phyloP scores from a whole-genome alignment of 2,113 vertebrate genomes.

The Crotalus viridis region DNA sequence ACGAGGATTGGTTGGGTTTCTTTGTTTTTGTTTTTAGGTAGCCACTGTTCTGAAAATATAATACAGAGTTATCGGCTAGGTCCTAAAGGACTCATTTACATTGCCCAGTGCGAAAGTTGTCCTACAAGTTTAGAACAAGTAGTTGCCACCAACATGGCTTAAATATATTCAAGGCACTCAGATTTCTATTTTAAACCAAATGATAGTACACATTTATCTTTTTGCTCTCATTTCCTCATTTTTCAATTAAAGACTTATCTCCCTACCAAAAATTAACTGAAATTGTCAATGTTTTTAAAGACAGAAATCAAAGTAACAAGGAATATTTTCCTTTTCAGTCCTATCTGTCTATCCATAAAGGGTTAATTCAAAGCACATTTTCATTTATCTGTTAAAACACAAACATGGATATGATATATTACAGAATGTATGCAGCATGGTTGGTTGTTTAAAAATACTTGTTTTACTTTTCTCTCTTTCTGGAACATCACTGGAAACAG shows the following conservation, averaged over 20 bases:
- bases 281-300: constrained; percentile 81
- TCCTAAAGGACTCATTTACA: constrained; percentile 64
- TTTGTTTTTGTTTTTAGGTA: constrained; percentile 74
- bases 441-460: constrained; percentile 63
- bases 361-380: constrained; percentile 83
- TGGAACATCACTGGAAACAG: constrained; percentile 92
- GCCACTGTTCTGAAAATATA: constrained; percentile 76
- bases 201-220: constrained; percentile 84
- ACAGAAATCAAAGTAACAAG: constrained; percentile 77
- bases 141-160: constrained; percentile 87
- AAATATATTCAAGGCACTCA: constrained; percentile 96
- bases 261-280: constrained; percentile 73
- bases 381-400: constrained; percentile 89
- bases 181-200: constrained; percentile 77
- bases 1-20: constrained; percentile 80
- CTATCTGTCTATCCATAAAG: constrained; percentile 84
- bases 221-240: constrained; percentile 68
- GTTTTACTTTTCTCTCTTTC: constrained; percentile 59
- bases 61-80: constrained; percentile 62
- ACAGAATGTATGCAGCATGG: constrained; percentile 97
- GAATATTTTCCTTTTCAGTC: constrained; percentile 72
- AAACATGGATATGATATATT: constrained; percentile 99
- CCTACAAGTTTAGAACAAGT: constrained; percentile 82
- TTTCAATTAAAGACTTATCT: constrained; percentile 82
- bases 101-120: constrained; percentile 70